These are phyloP conservation scores for Probosciger aterrimus DNA, from an alignment of 2,113 vertebrate species.

Conservation along the genomic window DNA sequence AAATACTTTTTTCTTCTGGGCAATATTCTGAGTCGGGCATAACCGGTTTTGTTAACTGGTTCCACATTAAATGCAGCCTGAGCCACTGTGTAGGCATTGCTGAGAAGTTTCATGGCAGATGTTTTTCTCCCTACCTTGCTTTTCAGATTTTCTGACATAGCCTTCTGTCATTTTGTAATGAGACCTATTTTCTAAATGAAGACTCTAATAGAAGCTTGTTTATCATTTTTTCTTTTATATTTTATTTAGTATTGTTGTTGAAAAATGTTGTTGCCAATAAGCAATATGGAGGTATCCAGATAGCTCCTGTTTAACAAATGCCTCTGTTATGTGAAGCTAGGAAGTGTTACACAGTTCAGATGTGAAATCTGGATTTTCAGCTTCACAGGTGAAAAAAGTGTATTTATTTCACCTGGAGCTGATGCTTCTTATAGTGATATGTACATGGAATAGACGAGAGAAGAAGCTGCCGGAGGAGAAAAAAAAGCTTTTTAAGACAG, in stretches of 20 bases:
- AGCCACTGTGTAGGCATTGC: not conserved
- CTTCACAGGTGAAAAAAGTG: slow-evolving; percentile 37
- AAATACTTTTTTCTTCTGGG: not conserved
- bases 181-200: slow-evolving; percentile 69
- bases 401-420: slow-evolving; percentile 56
- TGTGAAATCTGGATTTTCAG: slow-evolving; percentile 56
- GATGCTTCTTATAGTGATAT: slow-evolving; percentile 22
- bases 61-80: slow-evolving; percentile 34
- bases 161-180: not conserved
- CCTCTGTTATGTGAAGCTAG: not conserved
- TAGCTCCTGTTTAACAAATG: slow-evolving; percentile 59
- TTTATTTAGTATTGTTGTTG: slow-evolving; percentile 50
- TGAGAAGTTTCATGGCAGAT: slow-evolving; percentile 65
- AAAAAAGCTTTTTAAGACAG: slow-evolving; percentile 8
- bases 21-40: not conserved
- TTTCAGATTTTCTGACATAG: slow-evolving; percentile 32
- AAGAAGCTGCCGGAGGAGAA: not conserved
- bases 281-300: slow-evolving; percentile 64
- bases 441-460: slow-evolving; percentile 60
- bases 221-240: slow-evolving; percentile 49
- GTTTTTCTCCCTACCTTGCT: not conserved
- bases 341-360: slow-evolving; percentile 29
- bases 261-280: slow-evolving; percentile 49
- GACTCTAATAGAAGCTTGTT: slow-evolving; percentile 10
- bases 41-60: not conserved